A percentile compares a stretch with the other conserved stretches of the same genome.
These are phyloP conservation scores for Phasianus colchicus DNA, from an alignment of 2,113 vertebrate genomes.

Conservation along the genomic window DNA sequence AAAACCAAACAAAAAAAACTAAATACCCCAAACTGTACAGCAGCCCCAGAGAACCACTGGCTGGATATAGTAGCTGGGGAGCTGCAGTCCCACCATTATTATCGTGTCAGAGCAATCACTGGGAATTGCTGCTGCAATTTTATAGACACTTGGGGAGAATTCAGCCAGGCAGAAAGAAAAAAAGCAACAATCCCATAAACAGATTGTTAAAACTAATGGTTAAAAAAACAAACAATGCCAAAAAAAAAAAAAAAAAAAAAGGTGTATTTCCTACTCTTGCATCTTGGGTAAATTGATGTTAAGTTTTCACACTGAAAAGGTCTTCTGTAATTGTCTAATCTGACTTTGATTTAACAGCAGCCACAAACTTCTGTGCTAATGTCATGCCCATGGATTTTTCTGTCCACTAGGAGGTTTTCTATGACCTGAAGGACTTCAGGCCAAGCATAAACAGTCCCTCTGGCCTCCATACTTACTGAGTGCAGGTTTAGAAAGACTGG, in stretches of 20 bases:
- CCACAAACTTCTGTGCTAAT: background rate
- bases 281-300: background rate
- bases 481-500: constrained; percentile 14
- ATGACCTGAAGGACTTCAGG: background rate
- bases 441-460: background rate
- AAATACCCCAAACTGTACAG: background rate
- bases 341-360: background rate
- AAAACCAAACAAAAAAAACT: background rate
- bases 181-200: background rate
- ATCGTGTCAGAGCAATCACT: constrained; percentile 32
- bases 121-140: constrained; percentile 58
- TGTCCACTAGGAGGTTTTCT: background rate
- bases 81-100: constrained; percentile 1
- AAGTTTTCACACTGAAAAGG: background rate
- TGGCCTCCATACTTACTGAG: background rate
- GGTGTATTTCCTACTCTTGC: background rate
- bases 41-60: constrained; percentile 14
- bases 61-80: constrained; percentile 44
- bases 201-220: constrained; percentile 38
- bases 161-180: constrained; percentile 23
- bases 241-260: background rate
- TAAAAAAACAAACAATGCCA: constrained; percentile 5
- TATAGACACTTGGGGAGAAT: constrained; percentile 49
- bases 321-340: background rate
- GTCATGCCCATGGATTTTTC: background rate